These are phyloP conservation scores for Euwallacea similis DNA, from an alignment of 1,140 invertebrate species.

Conservation along the genomic window DNA sequence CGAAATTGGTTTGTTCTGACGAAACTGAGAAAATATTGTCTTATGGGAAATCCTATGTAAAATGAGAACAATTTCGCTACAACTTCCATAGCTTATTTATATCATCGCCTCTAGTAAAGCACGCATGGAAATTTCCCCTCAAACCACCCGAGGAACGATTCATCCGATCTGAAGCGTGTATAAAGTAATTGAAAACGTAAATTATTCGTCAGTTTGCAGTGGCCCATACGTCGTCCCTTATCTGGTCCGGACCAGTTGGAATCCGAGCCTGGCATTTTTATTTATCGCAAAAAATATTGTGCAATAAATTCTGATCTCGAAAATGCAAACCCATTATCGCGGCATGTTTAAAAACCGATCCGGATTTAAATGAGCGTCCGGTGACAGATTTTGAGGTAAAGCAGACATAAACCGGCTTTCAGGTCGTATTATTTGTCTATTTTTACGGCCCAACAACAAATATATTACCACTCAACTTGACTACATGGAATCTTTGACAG, in stretches of 20 bases:
- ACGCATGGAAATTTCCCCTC: too few species aligned
- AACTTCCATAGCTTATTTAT: too few species aligned
- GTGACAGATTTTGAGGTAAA: constrained; percentile 43
- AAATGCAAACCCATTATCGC: constrained; percentile 21
- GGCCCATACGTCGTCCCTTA: constrained; percentile 18
- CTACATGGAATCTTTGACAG: too few species aligned
- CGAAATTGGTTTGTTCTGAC: too few species aligned
- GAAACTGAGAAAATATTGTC: too few species aligned
- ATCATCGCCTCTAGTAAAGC: too few species aligned
- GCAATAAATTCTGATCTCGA: constrained; percentile 13
- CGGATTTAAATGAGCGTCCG: constrained; percentile 26
- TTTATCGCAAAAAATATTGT: constrained; percentile 26
- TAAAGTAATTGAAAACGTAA: constrained; percentile 14
- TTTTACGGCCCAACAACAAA: too few species aligned
- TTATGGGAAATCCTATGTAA: too few species aligned
- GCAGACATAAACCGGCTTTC: constrained; percentile 43
- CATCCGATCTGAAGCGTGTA: not conserved
- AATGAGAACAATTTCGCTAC: too few species aligned
- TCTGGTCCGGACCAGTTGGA: constrained; percentile 17
- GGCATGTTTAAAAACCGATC: constrained; percentile 33
- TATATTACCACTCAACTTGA: too few species aligned
- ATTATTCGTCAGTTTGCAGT: constrained; percentile 15
- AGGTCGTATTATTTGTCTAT: not conserved
- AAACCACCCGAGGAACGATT: not conserved
- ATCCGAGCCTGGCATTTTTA: constrained; percentile 19